Conservation (phyloP, 2,113 vertebrate genomes). For the Campylomormyrus numenius region DNA sequence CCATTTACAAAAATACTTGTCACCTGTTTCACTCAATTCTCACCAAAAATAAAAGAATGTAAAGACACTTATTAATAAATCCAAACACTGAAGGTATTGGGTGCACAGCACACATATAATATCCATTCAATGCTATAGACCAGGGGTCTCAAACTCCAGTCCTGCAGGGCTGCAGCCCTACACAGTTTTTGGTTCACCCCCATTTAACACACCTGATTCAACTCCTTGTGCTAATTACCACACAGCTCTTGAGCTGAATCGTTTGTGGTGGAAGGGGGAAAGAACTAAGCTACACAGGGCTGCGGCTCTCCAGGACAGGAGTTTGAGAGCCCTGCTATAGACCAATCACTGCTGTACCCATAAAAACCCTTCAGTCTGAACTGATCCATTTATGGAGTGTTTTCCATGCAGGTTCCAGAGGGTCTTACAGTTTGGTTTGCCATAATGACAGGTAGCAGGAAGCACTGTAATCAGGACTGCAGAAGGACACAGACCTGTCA, state of each 20-base stretch:
- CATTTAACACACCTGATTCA: too few relatives aligned
- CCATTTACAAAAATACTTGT: neutral
- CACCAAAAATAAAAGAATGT: neutral
- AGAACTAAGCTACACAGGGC: too few relatives aligned
- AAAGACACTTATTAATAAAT: neutral
- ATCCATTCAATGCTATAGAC: neutral
- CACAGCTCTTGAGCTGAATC: too few relatives aligned
- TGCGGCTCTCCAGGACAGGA: too few relatives aligned
- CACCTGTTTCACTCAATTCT: neutral
- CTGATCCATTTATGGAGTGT: neutral
- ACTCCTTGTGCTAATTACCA: too few relatives aligned
- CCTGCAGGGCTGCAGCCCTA: too few relatives aligned
- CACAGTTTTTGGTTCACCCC: too few relatives aligned
- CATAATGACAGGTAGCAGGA: neutral
- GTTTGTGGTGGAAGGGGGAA: too few relatives aligned
- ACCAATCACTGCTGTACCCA: neutral
- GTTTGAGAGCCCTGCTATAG: too few relatives aligned
- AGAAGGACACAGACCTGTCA: neutral
- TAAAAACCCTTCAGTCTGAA: neutral
- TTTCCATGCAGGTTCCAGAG: neutral
- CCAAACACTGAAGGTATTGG: neutral
- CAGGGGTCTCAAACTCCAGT: neutral
- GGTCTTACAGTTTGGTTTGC: neutral
- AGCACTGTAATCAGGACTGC: constrained; percentile 5
- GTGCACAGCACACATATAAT: neutral